Conservation (phyloP, 2,888 invertebrate species). For the Campoletis raptor region DNA sequence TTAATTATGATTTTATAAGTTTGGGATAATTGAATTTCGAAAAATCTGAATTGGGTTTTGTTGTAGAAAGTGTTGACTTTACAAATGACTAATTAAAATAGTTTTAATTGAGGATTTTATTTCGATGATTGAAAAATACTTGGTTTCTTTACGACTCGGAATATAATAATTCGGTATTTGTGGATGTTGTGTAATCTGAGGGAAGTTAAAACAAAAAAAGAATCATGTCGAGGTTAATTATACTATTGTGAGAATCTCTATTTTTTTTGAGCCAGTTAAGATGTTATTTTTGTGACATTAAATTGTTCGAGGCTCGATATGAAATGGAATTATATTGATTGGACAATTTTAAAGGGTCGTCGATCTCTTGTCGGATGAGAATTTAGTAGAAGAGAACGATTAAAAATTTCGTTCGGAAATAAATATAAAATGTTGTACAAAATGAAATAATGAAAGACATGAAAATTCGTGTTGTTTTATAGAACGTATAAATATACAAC, state of each 20-base stretch:
- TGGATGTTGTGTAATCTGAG: no score
- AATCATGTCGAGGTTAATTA: background rate
- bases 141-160: background rate
- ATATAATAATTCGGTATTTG: background rate
- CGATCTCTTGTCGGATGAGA: background rate
- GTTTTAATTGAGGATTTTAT: background rate
- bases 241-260: background rate
- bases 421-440: background rate
- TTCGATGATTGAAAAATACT: background rate
- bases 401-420: background rate
- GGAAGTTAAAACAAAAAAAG: background rate
- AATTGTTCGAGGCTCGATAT: background rate
- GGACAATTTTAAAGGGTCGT: background rate
- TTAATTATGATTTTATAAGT: no score
- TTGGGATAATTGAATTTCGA: background rate
- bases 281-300: constrained; percentile 21
- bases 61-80: background rate
- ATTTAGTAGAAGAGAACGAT: background rate
- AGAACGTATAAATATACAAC: background rate
- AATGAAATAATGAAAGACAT: background rate
- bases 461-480: background rate
- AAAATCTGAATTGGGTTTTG: background rate
- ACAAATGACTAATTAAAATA: background rate
- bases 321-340: constrained; percentile 5
- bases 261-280: background rate